These are phyloP conservation scores for Glossophaga mutica DNA, from an alignment of 2,797 vertebrate species.

Conservation along the genomic window DNA sequence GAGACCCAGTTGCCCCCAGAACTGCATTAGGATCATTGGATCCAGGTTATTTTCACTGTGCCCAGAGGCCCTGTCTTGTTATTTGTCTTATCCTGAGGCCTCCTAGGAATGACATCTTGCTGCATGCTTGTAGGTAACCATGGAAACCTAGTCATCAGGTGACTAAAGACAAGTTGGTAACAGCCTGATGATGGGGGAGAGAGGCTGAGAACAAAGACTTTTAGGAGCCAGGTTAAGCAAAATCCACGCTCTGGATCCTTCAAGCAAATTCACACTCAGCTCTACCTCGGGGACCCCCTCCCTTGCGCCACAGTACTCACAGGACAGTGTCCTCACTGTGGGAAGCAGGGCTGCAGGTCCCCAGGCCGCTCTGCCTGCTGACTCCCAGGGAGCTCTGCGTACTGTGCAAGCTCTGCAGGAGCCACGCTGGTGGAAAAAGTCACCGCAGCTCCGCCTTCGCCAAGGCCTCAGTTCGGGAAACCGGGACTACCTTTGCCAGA, in stretches of 20 bases:
- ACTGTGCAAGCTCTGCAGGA: neutral
- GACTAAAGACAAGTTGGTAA: slow-evolving; percentile 22
- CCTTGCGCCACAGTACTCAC: no score
- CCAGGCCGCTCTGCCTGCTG: neutral
- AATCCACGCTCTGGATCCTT: neutral
- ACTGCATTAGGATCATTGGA: neutral
- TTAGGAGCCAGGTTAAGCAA: neutral
- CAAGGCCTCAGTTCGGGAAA: neutral
- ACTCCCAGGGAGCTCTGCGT: neutral
- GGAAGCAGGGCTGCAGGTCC: neutral
- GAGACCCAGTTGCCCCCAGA: neutral
- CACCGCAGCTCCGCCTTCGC: neutral
- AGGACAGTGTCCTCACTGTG: neutral
- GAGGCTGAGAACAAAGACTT: slow-evolving; percentile 53
- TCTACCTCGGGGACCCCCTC: neutral
- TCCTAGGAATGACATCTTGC: slow-evolving; percentile 37
- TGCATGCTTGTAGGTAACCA: slow-evolving; percentile 57
- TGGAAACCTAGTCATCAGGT: slow-evolving; percentile 59
- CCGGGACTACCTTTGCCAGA: neutral
- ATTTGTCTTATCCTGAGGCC: slow-evolving; percentile 17
- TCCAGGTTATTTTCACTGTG: neutral
- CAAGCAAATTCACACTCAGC: neutral
- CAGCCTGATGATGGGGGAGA: slow-evolving; percentile 32
- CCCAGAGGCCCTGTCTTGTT: neutral
- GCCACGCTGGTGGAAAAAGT: neutral